Evolutionary conservation across 2,113 vertebrate genomes (phyloP).

Genomic region (Marcusenius ussheri): DNA sequence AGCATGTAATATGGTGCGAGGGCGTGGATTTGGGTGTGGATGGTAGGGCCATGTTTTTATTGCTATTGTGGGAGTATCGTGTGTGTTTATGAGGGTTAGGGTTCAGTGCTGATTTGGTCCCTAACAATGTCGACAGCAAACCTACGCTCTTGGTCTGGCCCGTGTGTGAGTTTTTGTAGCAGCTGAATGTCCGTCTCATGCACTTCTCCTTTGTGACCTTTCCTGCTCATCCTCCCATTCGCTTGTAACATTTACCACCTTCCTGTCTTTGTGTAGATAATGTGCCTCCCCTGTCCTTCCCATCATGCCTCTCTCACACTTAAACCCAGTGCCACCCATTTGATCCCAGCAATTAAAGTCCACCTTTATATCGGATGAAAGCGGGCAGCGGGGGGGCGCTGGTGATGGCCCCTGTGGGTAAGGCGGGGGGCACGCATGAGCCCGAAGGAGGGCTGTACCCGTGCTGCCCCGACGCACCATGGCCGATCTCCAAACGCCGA

Average conservation of each 20-base stretch:
- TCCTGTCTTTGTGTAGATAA: slow-evolving; percentile 7
- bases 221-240: background rate
- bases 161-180: background rate
- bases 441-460: background rate
- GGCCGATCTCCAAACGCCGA: background rate
- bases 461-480: background rate
- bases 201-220: slow-evolving; percentile 28
- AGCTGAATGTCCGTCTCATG: slow-evolving; percentile 19
- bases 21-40: background rate
- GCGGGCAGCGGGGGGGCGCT: background rate
- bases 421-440: background rate
- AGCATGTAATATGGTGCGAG: background rate
- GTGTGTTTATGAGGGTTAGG: background rate
- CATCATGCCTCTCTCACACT: slow-evolving; percentile 6
- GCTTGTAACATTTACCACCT: slow-evolving; percentile 18
- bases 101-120: background rate
- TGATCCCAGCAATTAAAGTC: background rate
- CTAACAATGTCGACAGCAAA: background rate
- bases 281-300: background rate
- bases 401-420: background rate
- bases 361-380: slow-evolving; percentile 3
- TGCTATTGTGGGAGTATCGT: background rate
- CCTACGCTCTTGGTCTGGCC: background rate
- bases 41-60: background rate
- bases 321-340: background rate